A percentile compares a stretch with the other conserved stretches of the same genome.
These are phyloP conservation scores for Marmota flaviventris DNA, from an alignment of 2,113 vertebrate species.

Conservation along the genomic window DNA sequence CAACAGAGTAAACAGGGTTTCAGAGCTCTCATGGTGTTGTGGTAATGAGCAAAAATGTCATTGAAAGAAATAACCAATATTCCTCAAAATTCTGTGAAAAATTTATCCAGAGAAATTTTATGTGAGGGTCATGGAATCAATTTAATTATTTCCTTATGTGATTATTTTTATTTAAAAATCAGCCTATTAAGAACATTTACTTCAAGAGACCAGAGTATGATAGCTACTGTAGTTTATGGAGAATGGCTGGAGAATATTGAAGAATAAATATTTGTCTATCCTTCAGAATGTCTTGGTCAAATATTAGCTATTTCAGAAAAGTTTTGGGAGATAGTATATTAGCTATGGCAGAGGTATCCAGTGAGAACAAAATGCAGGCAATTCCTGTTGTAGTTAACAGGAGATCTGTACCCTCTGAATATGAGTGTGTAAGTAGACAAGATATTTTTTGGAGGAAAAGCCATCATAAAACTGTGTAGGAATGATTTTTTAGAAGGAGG, in stretches of 20 bases:
- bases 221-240: not conserved
- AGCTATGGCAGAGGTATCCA: not conserved
- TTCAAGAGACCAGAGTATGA: not conserved
- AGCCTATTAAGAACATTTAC: not conserved
- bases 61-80: not conserved
- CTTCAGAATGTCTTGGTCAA: slow-evolving; percentile 5
- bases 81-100: not conserved
- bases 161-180: not conserved
- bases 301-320: not conserved
- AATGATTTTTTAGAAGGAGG: not conserved
- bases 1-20: not conserved
- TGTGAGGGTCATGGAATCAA: not conserved
- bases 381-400: not conserved
- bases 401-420: not conserved
- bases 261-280: not conserved
- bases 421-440: not conserved
- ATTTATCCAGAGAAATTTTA: not conserved
- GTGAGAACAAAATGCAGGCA: not conserved
- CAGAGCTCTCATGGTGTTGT: not conserved
- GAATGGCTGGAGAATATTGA: not conserved
- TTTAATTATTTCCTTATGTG: not conserved
- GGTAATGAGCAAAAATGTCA: not conserved
- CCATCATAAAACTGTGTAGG: not conserved
- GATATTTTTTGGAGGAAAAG: not conserved
- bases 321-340: not conserved